phyloP scores from a whole-genome alignment of 2,888 invertebrate species.

The Aelia acuminata region DNA sequence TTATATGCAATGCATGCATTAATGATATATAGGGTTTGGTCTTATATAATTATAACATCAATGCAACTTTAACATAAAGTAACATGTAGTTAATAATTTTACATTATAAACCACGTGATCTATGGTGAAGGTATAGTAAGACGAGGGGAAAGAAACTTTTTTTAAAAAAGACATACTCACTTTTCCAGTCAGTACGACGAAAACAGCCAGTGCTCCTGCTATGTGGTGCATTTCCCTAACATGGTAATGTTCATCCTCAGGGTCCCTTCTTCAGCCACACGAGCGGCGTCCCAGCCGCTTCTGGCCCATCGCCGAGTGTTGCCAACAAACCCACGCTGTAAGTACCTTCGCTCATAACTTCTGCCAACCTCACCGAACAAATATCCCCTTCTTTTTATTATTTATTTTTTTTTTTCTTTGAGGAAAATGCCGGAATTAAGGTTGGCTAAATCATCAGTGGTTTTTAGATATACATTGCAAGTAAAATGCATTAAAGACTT shows the following conservation, averaged over 20 bases:
- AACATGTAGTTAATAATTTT: not conserved
- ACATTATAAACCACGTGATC: not conserved
- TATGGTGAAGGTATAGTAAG: not conserved
- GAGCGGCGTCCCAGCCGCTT: slow-evolving; percentile 49
- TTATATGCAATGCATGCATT: no score
- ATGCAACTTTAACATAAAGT: not conserved
- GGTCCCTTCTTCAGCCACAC: not conserved
- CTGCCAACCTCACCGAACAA: not conserved
- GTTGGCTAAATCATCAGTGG: not conserved
- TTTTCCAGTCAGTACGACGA: slow-evolving; percentile 66
- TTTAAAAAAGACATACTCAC: slow-evolving; percentile 62
- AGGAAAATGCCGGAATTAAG: not conserved
- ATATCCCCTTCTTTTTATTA: not conserved
- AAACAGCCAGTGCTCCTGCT: slow-evolving; percentile 66
- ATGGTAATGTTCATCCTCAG: slow-evolving; percentile 61
- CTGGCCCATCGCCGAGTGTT: not conserved
- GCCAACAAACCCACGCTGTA: not conserved
- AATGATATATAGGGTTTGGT: no score
- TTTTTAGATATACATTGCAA: not conserved
- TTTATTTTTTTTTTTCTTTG: not conserved
- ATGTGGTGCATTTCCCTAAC: slow-evolving; percentile 65
- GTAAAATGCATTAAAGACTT: not conserved
- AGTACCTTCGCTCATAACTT: not conserved
- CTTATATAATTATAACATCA: no score
- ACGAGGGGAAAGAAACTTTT: not conserved